Evolutionary conservation across 30 jellyfish, hydroid and myxozoan species (phyloP).

Genomic region (Hydractinia symbiolongicarpus): DNA sequence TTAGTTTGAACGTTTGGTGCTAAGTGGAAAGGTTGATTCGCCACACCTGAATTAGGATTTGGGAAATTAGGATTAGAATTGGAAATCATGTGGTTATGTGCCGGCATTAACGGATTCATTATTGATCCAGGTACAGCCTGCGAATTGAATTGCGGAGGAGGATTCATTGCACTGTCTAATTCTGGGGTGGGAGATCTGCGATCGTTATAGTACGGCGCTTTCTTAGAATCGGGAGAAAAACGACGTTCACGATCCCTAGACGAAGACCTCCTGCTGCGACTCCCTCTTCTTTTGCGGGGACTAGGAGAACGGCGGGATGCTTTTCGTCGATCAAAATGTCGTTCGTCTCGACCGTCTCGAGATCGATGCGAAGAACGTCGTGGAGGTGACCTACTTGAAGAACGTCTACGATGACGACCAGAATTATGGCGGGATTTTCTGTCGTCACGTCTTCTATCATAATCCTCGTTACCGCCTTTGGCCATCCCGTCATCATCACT

Average conservation of each 20-base stretch:
- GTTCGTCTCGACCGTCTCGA: conserved; percentile 29
- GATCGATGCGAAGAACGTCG: conserved; percentile 42
- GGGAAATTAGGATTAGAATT: neutral
- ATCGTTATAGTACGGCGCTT: conserved; percentile 40
- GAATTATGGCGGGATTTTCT: conserved; percentile 11
- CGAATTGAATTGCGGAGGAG: neutral
- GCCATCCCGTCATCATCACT: conserved; percentile 28
- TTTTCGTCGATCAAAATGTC: conserved; percentile 16
- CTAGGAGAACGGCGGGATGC: conserved; percentile 42
- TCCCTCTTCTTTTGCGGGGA: conserved; percentile 25
- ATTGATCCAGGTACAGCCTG: neutral
- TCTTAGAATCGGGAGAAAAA: conserved; percentile 29
- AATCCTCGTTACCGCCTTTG: neutral
- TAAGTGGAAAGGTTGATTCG: too few relatives aligned
- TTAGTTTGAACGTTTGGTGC: too few relatives aligned
- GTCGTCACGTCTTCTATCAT: conserved; percentile 24
- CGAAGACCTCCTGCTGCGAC: conserved; percentile 27
- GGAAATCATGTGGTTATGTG: neutral
- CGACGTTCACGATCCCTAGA: conserved; percentile 26
- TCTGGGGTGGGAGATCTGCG: conserved; percentile 90
- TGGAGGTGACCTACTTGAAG: conserved; percentile 38
- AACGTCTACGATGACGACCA: conserved; percentile 29
- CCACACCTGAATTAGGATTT: neutral
- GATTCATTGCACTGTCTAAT: conserved; percentile 36
- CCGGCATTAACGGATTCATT: neutral